Conservation (phyloP, 2,888 invertebrate species). For the Molorchus minor region DNA sequence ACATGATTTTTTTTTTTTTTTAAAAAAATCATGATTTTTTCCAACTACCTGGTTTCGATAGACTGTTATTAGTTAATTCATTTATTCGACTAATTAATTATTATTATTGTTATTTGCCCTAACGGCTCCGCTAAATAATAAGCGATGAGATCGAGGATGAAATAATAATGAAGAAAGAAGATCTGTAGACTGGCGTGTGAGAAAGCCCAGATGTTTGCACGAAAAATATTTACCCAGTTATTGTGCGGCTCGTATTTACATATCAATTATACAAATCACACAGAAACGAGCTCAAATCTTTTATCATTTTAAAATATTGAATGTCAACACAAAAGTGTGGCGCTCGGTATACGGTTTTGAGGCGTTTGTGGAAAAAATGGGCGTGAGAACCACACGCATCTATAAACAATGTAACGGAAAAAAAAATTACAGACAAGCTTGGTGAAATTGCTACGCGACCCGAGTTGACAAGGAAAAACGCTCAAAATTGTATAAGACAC, state of each 20-base stretch:
- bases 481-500: no score
- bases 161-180: background rate
- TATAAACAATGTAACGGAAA: no score
- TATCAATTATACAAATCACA: conserved; percentile 20
- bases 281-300: conserved; percentile 18
- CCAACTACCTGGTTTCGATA: no score
- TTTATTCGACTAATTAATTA: no score
- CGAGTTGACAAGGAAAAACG: no score
- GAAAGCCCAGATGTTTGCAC: conserved; percentile 11
- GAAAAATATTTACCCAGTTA: conserved; percentile 15
- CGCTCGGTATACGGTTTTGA: conserved; percentile 29
- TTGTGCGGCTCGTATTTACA: conserved; percentile 9
- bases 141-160: no score
- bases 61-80: no score
- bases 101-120: no score
- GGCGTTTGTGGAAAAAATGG: conserved; percentile 37
- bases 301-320: conserved; percentile 29
- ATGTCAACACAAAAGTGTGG: conserved; percentile 39
- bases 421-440: no score
- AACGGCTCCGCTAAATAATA: background rate
- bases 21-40: no score
- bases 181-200: background rate
- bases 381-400: conserved; percentile 34
- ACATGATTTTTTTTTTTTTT: no score
- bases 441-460: no score